Conservation (phyloP, 2,888 invertebrate species). For the Cinara cedri region DNA sequence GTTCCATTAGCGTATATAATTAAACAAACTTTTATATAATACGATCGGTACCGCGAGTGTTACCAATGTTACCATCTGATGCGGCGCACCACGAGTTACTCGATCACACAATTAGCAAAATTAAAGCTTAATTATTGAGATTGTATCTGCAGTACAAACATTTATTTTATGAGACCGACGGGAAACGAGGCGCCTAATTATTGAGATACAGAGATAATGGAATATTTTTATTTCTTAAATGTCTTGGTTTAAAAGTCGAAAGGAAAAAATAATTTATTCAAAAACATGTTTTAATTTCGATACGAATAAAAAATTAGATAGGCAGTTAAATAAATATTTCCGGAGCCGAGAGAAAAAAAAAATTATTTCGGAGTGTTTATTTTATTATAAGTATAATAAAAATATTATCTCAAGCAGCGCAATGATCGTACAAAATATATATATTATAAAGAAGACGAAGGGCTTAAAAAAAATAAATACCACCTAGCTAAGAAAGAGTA, state of each 20-base stretch:
- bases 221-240: neutral
- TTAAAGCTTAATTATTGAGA: constrained; percentile 36
- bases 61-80: neutral
- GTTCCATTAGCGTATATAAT: constrained; percentile 18
- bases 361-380: neutral
- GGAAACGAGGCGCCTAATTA: constrained; percentile 3
- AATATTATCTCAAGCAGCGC: neutral
- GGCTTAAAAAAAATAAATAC: neutral
- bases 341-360: too few relatives aligned
- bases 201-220: constrained; percentile 6
- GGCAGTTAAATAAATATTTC: too few relatives aligned
- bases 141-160: constrained; percentile 35
- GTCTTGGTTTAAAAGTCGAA: constrained; percentile 4
- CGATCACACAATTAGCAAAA: constrained; percentile 27
- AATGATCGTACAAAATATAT: neutral
- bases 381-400: too few relatives aligned
- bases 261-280: constrained; percentile 4
- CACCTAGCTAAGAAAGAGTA: too few relatives aligned
- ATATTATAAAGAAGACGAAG: neutral
- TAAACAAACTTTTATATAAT: constrained; percentile 30
- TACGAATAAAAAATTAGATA: neutral
- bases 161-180: neutral
- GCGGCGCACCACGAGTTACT: neutral
- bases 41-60: too few relatives aligned
- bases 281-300: constrained; percentile 1